Conservation (phyloP, 2,797 vertebrate genomes). For the Fistularia commersonii region DNA sequence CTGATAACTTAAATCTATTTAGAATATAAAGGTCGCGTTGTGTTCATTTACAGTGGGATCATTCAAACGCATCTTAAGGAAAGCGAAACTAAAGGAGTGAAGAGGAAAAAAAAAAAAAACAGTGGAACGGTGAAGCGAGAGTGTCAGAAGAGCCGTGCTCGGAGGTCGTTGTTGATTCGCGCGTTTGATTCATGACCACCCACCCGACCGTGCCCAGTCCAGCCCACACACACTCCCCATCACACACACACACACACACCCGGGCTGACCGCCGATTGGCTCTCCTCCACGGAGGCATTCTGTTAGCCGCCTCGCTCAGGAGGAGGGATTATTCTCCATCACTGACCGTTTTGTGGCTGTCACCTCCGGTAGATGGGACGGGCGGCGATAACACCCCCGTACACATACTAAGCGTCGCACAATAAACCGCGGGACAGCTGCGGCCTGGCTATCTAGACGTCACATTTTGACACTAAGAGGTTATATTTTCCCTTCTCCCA, state of each 20-base stretch:
- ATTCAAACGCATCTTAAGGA: too few relatives aligned
- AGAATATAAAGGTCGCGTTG: constrained; percentile 4
- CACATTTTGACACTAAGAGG: not conserved
- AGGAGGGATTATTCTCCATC: constrained; percentile 46
- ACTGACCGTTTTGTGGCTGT: constrained; percentile 27
- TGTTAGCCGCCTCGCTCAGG: constrained; percentile 22
- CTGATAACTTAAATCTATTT: too few relatives aligned
- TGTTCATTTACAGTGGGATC: too few relatives aligned
- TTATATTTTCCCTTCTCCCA: not conserved
- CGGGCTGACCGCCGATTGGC: constrained; percentile 37
- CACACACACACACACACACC: constrained; percentile 17
- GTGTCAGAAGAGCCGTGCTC: too few relatives aligned
- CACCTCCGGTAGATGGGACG: constrained; percentile 18
- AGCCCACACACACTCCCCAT: constrained; percentile 21
- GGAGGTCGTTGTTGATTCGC: constrained; percentile 4
- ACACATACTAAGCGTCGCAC: constrained; percentile 11
- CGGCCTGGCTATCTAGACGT: not conserved
- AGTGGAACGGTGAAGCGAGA: too few relatives aligned
- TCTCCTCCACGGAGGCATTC: constrained; percentile 18
- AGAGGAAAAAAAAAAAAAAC: too few relatives aligned
- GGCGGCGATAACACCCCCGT: constrained; percentile 28
- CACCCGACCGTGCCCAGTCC: constrained; percentile 16
- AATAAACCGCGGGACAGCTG: constrained; percentile 13
- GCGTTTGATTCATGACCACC: constrained; percentile 7
- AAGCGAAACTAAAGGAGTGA: too few relatives aligned